Percentiles rank a stretch among this genome's conserved stretches.
Conservation (phyloP, 2,888 invertebrate genomes). For the Lacanobia oleracea region DNA sequence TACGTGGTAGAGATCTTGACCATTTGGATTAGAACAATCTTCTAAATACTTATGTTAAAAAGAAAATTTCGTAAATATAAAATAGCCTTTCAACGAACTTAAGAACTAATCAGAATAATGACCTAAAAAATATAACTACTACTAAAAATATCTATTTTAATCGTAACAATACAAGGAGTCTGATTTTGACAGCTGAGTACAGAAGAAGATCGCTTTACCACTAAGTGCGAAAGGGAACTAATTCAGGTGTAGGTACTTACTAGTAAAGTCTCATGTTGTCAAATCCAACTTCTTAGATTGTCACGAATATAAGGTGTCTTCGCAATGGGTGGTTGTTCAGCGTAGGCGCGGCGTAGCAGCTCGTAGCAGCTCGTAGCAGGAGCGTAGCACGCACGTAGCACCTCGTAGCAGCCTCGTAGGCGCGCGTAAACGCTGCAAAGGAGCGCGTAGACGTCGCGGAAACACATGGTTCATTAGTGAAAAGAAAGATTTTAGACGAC, state of each 20-base stretch:
- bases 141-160: constrained; percentile 2
- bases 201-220: too few species aligned
- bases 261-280: too few species aligned
- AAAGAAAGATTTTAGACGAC: not conserved
- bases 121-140: not conserved
- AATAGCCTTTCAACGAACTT: constrained; percentile 12
- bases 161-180: too few species aligned
- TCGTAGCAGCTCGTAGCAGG: not conserved
- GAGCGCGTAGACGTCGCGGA: not conserved
- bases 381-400: constrained; percentile 14
- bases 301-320: constrained; percentile 2
- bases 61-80: constrained; percentile 12
- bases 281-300: too few species aligned
- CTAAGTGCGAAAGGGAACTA: too few species aligned
- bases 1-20: constrained; percentile 36
- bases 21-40: constrained; percentile 30
- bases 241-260: too few species aligned
- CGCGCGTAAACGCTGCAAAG: not conserved
- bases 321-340: constrained; percentile 8
- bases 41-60: constrained; percentile 16
- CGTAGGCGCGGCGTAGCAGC: not conserved
- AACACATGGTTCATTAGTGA: not conserved
- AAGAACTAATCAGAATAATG: constrained; percentile 4
- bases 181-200: too few species aligned
- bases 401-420: not conserved